These are phyloP conservation scores for Tetragnatha montana DNA, from an alignment of 2,888 invertebrate genomes.

Conservation along the genomic window DNA sequence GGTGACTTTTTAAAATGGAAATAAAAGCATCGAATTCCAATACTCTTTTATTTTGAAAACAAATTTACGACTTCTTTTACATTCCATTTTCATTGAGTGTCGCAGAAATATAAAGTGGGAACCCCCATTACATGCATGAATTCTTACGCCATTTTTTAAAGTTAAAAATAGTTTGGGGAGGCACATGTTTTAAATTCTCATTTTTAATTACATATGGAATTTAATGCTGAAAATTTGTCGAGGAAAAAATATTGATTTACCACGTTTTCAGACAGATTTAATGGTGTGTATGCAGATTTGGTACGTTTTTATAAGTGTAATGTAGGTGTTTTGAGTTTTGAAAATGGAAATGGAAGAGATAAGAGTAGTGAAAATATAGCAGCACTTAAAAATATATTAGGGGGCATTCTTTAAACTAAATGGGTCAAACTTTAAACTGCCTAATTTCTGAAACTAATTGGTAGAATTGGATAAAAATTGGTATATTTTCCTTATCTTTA, in stretches of 20 bases:
- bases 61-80: not conserved
- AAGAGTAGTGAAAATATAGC: no score
- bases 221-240: not conserved
- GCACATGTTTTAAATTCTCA: not conserved
- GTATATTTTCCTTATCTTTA: no score
- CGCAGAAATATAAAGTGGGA: not conserved
- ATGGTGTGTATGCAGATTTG: not conserved
- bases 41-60: not conserved
- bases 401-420: no score
- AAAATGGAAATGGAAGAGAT: no score
- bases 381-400: no score
- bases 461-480: no score
- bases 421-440: no score
- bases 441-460: no score
- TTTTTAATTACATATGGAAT: not conserved
- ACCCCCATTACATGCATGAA: not conserved
- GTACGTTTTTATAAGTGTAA: no score
- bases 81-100: not conserved
- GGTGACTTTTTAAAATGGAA: constrained; percentile 5
- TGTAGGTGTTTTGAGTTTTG: no score
- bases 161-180: not conserved
- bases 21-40: constrained; percentile 13
- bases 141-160: not conserved
- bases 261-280: not conserved
- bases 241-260: not conserved